phyloP scores from a whole-genome alignment of 1,140 invertebrate species.

The Idris sp. region DNA sequence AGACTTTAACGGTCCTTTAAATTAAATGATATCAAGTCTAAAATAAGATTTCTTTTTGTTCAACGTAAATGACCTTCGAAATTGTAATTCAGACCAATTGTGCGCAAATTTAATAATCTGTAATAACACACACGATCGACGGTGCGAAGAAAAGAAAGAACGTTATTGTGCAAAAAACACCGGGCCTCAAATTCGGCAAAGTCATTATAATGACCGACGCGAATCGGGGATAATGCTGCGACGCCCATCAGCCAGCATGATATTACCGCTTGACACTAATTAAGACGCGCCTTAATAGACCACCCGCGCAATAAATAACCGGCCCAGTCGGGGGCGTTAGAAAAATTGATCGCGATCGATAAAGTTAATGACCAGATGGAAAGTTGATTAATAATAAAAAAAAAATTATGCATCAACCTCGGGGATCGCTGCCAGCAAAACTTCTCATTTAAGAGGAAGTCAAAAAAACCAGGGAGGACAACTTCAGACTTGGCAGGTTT shows the following conservation, averaged over 20 bases:
- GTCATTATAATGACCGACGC: slow-evolving; percentile 59
- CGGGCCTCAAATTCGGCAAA: slow-evolving; percentile 41
- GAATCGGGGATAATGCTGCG: slow-evolving; percentile 50
- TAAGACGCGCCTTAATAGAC: slow-evolving; percentile 58
- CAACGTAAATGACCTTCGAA: slow-evolving; percentile 29
- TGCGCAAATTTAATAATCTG: slow-evolving; percentile 10
- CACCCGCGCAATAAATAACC: slow-evolving; percentile 50
- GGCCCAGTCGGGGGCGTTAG: slow-evolving; percentile 16
- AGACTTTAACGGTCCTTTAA: slow-evolving; percentile 42
- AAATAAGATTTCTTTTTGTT: slow-evolving; percentile 2
- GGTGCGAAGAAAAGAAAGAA: slow-evolving; percentile 25
- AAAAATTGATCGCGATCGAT: slow-evolving; percentile 52
- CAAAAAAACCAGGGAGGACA: background rate
- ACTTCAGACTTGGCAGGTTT: background rate
- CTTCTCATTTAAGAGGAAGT: no score
- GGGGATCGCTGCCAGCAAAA: background rate
- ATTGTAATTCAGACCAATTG: slow-evolving; percentile 3
- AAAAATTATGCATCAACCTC: background rate
- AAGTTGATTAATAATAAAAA: slow-evolving; percentile 45
- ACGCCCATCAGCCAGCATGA: slow-evolving; percentile 53
- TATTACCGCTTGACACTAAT: slow-evolving; percentile 61
- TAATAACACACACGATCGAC: slow-evolving; percentile 52
- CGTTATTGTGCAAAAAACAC: slow-evolving; percentile 43
- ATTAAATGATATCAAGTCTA: slow-evolving; percentile 46
- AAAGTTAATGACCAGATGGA: slow-evolving; percentile 29